Percentiles rank a stretch among this genome's conserved stretches.
Evolutionary conservation across 2,113 vertebrate species (phyloP).

Genomic region (Lampris incognitus): DNA sequence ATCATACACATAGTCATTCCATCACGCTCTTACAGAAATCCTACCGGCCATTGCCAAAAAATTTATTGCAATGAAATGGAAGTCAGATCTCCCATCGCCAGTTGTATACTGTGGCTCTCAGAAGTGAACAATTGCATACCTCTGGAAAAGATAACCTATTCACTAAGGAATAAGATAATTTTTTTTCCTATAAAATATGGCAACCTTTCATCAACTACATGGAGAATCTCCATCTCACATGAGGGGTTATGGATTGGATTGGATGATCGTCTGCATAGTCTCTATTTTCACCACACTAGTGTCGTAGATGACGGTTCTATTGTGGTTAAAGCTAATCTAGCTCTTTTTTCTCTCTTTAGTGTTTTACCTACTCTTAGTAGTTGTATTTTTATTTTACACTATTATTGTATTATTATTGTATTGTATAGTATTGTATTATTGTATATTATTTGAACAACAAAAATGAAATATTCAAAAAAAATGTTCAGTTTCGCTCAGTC

Average conservation of each 20-base stretch:
- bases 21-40: too few relatives aligned
- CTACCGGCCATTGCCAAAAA: too few relatives aligned
- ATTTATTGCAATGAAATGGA: background rate
- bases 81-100: background rate
- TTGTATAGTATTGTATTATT: too few relatives aligned
- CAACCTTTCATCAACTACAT: background rate
- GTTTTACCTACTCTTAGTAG: too few relatives aligned
- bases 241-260: background rate
- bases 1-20: background rate
- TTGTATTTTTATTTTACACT: too few relatives aligned
- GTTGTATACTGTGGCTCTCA: constrained; percentile 1
- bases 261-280: background rate
- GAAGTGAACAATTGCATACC: background rate
- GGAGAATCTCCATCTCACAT: background rate
- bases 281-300: too few relatives aligned
- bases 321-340: too few relatives aligned
- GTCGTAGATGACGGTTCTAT: too few relatives aligned
- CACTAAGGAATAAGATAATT: background rate
- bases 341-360: too few relatives aligned
- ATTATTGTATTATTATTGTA: too few relatives aligned
- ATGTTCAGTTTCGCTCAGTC: constrained; percentile 39
- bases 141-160: background rate
- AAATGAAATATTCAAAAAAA: constrained; percentile 38
- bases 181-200: background rate
- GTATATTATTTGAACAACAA: background rate